A percentile compares a stretch with the other conserved stretches of the same genome.
These are phyloP conservation scores for Tribolium castaneum DNA, from an alignment of 1,140 invertebrate species.

Conservation along the genomic window DNA sequence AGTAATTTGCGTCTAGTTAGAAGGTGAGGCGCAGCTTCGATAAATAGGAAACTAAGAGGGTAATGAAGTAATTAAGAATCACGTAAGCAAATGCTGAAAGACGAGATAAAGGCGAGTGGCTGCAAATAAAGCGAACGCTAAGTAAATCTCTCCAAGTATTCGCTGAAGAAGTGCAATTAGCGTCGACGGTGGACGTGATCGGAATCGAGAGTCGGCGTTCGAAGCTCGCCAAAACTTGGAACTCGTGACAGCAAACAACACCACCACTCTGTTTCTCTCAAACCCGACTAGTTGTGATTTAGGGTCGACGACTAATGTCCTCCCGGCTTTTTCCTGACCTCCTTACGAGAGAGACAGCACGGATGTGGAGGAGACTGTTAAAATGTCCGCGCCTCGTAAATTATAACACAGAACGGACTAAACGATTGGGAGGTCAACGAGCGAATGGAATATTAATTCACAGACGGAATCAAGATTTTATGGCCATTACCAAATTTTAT, in stretches of 20 bases:
- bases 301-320: slow-evolving; percentile 22
- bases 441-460: neutral
- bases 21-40: neutral
- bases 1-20: neutral
- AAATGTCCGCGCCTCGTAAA: neutral
- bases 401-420: neutral
- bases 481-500: neutral
- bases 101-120: slow-evolving; percentile 54
- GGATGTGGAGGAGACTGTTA: neutral
- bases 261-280: slow-evolving; percentile 24
- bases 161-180: slow-evolving; percentile 57
- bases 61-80: slow-evolving; percentile 60
- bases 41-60: slow-evolving; percentile 44
- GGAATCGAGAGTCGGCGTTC: slow-evolving; percentile 47
- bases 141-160: slow-evolving; percentile 56
- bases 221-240: slow-evolving; percentile 40
- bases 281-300: slow-evolving; percentile 30
- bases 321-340: slow-evolving; percentile 28
- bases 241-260: slow-evolving; percentile 40
- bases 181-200: slow-evolving; percentile 54
- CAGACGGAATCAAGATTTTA: neutral
- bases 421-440: neutral
- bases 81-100: slow-evolving; percentile 56
- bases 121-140: slow-evolving; percentile 55
- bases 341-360: neutral